Conservation (phyloP, 2,113 vertebrate genomes). For the Protobothrops mucrosquamatus region DNA sequence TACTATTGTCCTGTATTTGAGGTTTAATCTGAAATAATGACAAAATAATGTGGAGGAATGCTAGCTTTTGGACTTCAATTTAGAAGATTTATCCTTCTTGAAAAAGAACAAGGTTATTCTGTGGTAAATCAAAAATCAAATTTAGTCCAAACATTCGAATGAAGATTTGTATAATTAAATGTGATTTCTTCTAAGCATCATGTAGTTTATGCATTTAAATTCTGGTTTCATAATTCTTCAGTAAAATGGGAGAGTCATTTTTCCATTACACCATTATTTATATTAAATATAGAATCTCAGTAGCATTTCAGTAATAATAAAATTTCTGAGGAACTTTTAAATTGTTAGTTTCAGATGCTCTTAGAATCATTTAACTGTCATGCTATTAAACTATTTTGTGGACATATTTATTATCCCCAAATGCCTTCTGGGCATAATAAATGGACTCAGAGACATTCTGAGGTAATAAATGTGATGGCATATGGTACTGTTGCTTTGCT, state of each 20-base stretch:
- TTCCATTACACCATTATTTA: background rate
- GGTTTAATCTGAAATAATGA: constrained; percentile 24
- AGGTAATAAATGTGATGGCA: background rate
- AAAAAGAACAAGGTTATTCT: background rate
- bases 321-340: constrained; percentile 40
- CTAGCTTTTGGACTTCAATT: constrained; percentile 31
- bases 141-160: too few relatives aligned
- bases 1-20: constrained; percentile 13
- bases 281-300: background rate
- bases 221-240: background rate
- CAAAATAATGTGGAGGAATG: background rate
- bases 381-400: background rate
- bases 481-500: background rate
- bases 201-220: background rate
- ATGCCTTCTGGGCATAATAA: background rate
- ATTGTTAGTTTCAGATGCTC: constrained; percentile 29
- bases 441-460: background rate
- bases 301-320: background rate
- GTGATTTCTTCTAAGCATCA: background rate
- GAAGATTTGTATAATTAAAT: background rate
- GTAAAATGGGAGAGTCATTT: background rate
- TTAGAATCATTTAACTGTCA: constrained; percentile 44
- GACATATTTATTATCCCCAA: background rate
- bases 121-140: background rate
- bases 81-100: background rate